These are phyloP conservation scores for Myripristis jacobus DNA, from an alignment of 2,797 vertebrate species.

Conservation along the genomic window DNA sequence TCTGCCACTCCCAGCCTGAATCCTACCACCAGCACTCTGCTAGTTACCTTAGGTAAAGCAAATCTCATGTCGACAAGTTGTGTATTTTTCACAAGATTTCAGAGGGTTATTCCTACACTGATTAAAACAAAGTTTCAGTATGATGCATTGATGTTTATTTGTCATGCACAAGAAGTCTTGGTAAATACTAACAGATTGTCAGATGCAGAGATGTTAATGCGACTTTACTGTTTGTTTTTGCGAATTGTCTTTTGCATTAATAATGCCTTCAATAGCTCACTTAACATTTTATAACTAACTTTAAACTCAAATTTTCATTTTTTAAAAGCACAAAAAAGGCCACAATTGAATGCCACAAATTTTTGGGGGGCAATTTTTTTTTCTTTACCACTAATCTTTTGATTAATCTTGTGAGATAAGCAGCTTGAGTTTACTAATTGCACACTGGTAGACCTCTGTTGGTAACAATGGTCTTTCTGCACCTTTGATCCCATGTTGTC, in stretches of 20 bases:
- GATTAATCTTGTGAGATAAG: not conserved
- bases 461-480: conserved; percentile 10
- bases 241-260: too few species aligned
- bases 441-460: not conserved
- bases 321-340: too few species aligned
- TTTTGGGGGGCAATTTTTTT: too few species aligned
- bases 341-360: too few species aligned
- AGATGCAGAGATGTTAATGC: not conserved
- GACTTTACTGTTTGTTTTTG: too few species aligned
- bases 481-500: conserved; percentile 28
- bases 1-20: conserved; percentile 94
- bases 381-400: not conserved
- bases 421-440: not conserved
- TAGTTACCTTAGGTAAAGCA: conserved; percentile 90
- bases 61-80: not conserved
- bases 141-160: not conserved
- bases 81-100: not conserved
- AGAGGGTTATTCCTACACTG: not conserved
- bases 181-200: not conserved
- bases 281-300: not conserved
- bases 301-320: not conserved
- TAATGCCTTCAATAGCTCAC: not conserved
- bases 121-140: not conserved
- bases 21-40: conserved; percentile 88
- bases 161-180: not conserved